A percentile compares a stretch with the other conserved stretches of the same genome.
Evolutionary conservation across 2,797 vertebrate genomes (phyloP).

Genomic region (Sebastes oblongus): DNA sequence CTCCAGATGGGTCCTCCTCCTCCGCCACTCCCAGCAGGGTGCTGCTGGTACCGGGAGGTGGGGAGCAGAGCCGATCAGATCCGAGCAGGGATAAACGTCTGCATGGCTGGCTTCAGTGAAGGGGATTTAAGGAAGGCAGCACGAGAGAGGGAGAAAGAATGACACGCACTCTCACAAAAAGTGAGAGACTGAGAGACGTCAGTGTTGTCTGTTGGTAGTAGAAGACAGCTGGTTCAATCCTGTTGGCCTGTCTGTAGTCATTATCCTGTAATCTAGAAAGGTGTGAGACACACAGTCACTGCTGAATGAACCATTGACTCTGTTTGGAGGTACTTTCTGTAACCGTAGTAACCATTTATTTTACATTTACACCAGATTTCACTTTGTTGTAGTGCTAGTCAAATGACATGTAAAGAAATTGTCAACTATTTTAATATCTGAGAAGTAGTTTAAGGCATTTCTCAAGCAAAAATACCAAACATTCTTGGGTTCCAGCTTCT

Average conservation of each 20-base stretch:
- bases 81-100: slow-evolving; percentile 42
- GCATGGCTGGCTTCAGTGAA: slow-evolving; percentile 28
- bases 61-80: slow-evolving; percentile 33
- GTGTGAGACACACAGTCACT: not conserved
- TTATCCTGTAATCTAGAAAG: slow-evolving; percentile 14
- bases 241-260: not conserved
- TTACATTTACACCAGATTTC: not conserved
- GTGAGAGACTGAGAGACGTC: not conserved
- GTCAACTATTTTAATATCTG: not conserved
- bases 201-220: slow-evolving; percentile 15
- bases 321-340: not conserved
- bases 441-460: not conserved
- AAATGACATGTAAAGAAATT: not conserved
- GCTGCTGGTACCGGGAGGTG: slow-evolving; percentile 11
- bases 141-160: not conserved
- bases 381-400: not conserved
- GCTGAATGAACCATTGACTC: not conserved
- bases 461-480: not conserved
- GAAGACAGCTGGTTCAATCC: slow-evolving; percentile 15
- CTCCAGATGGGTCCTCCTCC: slow-evolving; percentile 16
- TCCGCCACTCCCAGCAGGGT: slow-evolving; percentile 39
- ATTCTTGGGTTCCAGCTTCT: not conserved
- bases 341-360: not conserved
- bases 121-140: slow-evolving; percentile 31
- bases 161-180: not conserved